Evolutionary conservation across 2,888 invertebrate genomes (phyloP).

Genomic region (Tryphoninae sp.): DNA sequence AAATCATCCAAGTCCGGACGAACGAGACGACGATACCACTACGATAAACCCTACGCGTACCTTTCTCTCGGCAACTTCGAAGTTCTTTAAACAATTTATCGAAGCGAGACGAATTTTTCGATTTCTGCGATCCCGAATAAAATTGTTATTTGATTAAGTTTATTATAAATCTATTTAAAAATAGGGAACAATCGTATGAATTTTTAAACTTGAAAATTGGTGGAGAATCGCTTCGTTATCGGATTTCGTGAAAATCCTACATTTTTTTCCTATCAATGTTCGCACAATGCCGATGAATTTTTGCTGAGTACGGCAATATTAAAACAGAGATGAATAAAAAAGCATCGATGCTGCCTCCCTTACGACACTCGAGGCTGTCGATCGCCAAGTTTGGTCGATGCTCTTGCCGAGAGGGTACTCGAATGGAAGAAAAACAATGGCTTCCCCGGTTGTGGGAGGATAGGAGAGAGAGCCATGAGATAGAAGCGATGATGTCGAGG

Average conservation of each 20-base stretch:
- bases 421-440: constrained; percentile 61
- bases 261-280: background rate
- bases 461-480: constrained; percentile 9
- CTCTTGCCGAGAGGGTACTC: constrained; percentile 43
- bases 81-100: too few relatives aligned
- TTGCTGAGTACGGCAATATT: constrained; percentile 10
- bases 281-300: background rate
- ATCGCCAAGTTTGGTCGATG: constrained; percentile 45
- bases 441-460: constrained; percentile 11
- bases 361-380: constrained; percentile 21
- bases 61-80: background rate
- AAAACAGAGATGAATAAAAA: background rate
- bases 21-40: constrained; percentile 29
- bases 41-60: too few relatives aligned
- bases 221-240: background rate
- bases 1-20: constrained; percentile 46
- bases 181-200: too few relatives aligned
- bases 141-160: background rate
- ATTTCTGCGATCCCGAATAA: background rate
- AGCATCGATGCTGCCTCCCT: constrained; percentile 35
- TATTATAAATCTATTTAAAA: too few relatives aligned
- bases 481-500: constrained; percentile 38
- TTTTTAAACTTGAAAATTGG: background rate
- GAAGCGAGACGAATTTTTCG: too few relatives aligned
- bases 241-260: background rate